phyloP scores from a whole-genome alignment of 2,113 vertebrate genomes.

The Mesoclemmys tuberculata region DNA sequence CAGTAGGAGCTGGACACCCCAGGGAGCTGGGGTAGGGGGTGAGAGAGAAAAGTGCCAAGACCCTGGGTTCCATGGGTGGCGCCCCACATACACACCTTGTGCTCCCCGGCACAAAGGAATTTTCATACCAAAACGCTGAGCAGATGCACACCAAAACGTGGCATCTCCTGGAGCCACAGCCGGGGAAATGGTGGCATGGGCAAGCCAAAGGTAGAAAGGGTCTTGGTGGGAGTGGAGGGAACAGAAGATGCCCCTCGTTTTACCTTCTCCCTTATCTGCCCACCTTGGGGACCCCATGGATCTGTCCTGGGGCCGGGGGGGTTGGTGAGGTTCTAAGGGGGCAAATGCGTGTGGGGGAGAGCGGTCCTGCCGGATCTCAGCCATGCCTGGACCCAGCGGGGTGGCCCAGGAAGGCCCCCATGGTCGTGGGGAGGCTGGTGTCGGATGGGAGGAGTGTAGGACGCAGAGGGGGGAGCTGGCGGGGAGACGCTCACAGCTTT shows the following conservation, averaged over 20 bases:
- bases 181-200: neutral
- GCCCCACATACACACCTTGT: neutral
- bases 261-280: neutral
- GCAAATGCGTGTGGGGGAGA: too few relatives aligned
- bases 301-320: too few relatives aligned
- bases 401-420: neutral
- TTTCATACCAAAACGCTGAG: constrained; percentile 12
- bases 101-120: neutral
- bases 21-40: neutral
- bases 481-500: neutral
- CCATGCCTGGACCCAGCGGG: neutral
- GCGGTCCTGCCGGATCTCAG: neutral
- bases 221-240: neutral
- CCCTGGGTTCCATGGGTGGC: neutral
- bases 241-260: neutral
- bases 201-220: neutral
- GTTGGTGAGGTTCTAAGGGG: too few relatives aligned
- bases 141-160: neutral
- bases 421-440: neutral
- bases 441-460: neutral
- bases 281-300: too few relatives aligned
- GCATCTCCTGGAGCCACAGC: neutral
- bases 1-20: too few relatives aligned
- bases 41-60: neutral
- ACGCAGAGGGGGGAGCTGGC: too few relatives aligned